Base-by-base conservation (phyloP, 2,888 invertebrate genomes). In the Lycocerus yunnanus region DNA sequence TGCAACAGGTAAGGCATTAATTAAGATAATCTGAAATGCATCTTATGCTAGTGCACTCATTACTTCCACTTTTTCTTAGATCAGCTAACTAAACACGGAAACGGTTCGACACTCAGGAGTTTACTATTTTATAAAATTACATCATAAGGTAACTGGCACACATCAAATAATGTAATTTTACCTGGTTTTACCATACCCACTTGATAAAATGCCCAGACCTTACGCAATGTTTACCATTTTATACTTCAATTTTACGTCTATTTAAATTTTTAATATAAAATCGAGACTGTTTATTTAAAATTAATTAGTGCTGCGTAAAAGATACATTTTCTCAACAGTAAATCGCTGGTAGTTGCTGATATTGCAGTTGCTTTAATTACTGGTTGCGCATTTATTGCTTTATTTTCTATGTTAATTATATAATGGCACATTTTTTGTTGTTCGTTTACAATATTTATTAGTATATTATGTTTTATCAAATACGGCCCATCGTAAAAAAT, bases 51-150 rank as follows among this genome's bases (percentile, higher is more conserved):
- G 69, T 69, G 75, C 76, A 77, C 78, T 78, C 79, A 79, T 80
- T 80, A 79, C 79, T 75, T 77, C 71, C 71, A 72, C 73, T 80
- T 79, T 79, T 80, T 78, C 77, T 77, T 76, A 75, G 80, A 80
- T 80, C 73, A 70, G 69, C 69, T 79, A 78, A 80, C 76, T 79
- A 78, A 73, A 77, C 78, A 77, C 67, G 79, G 75, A 78, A 78
- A 63, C 70, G 24, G 68, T 74, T 72, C 70, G 67, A 72, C 72
- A 71, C 71, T 66, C 61, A 70, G 65, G 68, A 72, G 69, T 65
- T 74, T 65, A 65, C 63, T 14, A 68, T 74, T 71, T 71, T 68
- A 71, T 74, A 43, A 71, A 74, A 74, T 74, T 68, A 71, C 74
- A 59, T 71, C 63, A 71, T 27, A 21, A 59, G 60, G 61, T 58